Conservation (phyloP, 1,140 invertebrate species). For the Lutraria rhynchaena region DNA sequence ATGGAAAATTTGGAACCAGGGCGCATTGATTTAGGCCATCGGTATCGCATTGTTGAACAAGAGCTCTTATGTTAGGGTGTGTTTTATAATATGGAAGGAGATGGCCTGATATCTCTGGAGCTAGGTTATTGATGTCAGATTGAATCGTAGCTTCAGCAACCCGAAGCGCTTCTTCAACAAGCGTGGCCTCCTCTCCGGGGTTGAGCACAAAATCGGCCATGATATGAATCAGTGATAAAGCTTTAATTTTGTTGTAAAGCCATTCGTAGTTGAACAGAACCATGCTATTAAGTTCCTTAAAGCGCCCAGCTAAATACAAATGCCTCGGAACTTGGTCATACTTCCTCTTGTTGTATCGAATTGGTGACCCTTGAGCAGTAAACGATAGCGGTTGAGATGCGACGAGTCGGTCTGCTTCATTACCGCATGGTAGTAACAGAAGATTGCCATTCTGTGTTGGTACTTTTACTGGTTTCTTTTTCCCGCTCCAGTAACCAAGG, state of each 20-base stretch:
- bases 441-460: constrained; percentile 2
- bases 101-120: constrained; percentile 75
- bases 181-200: constrained; percentile 70
- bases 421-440: constrained; percentile 20
- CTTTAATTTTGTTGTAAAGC: constrained; percentile 79
- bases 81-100: constrained; percentile 76
- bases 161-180: constrained; percentile 75
- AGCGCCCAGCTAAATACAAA: constrained; percentile 70
- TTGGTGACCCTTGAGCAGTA: constrained; percentile 38
- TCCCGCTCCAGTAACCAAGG: constrained; percentile 73
- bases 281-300: constrained; percentile 74
- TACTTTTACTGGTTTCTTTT: constrained; percentile 65
- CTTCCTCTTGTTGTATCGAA: constrained; percentile 76
- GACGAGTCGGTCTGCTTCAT: constrained; percentile 69
- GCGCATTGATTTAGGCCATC: constrained; percentile 75
- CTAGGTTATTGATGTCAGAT: constrained; percentile 74
- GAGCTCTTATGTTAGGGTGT: constrained; percentile 72
- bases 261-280: constrained; percentile 81
- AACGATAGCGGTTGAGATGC: constrained; percentile 76
- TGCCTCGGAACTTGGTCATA: constrained; percentile 79
- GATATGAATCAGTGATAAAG: constrained; percentile 76
- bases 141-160: constrained; percentile 70
- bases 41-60: constrained; percentile 78
- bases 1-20: constrained; percentile 78
- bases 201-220: constrained; percentile 76